These are phyloP conservation scores for Stichopus chloronotus DNA, from an alignment of 35 echinoderm and acorn worm species.

Conservation along the genomic window DNA sequence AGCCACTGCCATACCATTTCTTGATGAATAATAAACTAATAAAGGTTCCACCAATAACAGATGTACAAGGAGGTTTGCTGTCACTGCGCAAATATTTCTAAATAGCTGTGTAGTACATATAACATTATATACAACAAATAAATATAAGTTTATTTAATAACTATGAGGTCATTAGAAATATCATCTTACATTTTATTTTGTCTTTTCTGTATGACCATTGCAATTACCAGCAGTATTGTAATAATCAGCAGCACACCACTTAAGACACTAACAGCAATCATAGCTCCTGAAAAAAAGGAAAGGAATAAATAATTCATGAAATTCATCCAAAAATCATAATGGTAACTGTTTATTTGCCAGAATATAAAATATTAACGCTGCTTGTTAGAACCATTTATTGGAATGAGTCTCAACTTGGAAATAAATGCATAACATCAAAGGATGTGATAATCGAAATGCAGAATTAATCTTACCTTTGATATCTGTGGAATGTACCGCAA, in stretches of 20 bases:
- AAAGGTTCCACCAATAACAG: not conserved
- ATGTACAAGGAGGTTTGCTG: not conserved
- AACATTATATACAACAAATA: not conserved
- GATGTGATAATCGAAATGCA: too few relatives aligned
- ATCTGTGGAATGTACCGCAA: too few relatives aligned
- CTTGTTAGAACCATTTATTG: too few relatives aligned
- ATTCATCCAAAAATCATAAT: too few relatives aligned
- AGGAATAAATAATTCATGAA: too few relatives aligned
- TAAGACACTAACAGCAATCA: not conserved
- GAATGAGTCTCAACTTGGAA: too few relatives aligned
- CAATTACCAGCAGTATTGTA: not conserved
- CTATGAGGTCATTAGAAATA: not conserved
- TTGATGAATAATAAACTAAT: not conserved
- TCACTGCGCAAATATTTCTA: not conserved
- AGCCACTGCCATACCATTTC: not conserved
- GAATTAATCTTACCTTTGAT: too few relatives aligned
- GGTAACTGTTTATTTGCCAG: too few relatives aligned
- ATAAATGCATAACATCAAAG: too few relatives aligned
- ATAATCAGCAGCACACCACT: not conserved
- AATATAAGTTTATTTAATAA: too few relatives aligned
- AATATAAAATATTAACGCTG: too few relatives aligned
- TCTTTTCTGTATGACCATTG: not conserved
- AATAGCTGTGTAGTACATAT: not conserved
- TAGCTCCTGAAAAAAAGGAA: not conserved
- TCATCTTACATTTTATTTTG: not conserved